A percentile compares a stretch with the other conserved stretches of the same genome.
Evolutionary conservation across 2,888 invertebrate genomes (phyloP).

Genomic region (Pollenia amentaria): DNA sequence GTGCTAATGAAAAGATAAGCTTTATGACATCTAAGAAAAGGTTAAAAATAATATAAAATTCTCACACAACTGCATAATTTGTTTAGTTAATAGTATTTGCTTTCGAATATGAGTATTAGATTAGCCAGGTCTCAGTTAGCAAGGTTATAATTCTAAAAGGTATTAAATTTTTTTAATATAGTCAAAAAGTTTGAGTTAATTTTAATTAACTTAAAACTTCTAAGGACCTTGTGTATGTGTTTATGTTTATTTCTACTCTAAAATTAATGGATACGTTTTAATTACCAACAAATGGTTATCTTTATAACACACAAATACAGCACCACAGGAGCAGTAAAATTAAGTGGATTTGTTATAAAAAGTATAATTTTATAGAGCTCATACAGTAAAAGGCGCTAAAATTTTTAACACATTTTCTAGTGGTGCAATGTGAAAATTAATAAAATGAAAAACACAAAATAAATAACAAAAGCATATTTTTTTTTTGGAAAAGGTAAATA

Average conservation of each 20-base stretch:
- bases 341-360: slow-evolving; percentile 67
- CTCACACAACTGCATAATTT: slow-evolving; percentile 56
- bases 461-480: neutral
- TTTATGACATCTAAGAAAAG: slow-evolving; percentile 71
- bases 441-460: slow-evolving; percentile 13
- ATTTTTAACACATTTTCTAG: slow-evolving; percentile 28
- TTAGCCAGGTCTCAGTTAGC: slow-evolving; percentile 8
- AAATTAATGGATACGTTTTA: slow-evolving; percentile 65
- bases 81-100: slow-evolving; percentile 54
- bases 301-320: slow-evolving; percentile 59
- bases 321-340: slow-evolving; percentile 59
- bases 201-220: slow-evolving; percentile 63
- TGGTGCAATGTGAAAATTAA: neutral
- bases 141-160: slow-evolving; percentile 41
- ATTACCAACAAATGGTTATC: slow-evolving; percentile 73
- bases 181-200: slow-evolving; percentile 41
- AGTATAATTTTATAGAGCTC: slow-evolving; percentile 4
- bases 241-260: neutral
- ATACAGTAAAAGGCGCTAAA: neutral
- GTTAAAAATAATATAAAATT: slow-evolving; percentile 30
- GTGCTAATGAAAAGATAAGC: slow-evolving; percentile 77
- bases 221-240: neutral
- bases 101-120: slow-evolving; percentile 24
- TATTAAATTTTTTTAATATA: neutral
- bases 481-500: neutral